A percentile compares a stretch with the other conserved stretches of the same genome.
These are phyloP conservation scores for Pelodiscus sinensis DNA, from an alignment of 2,113 vertebrate species.

Conservation along the genomic window DNA sequence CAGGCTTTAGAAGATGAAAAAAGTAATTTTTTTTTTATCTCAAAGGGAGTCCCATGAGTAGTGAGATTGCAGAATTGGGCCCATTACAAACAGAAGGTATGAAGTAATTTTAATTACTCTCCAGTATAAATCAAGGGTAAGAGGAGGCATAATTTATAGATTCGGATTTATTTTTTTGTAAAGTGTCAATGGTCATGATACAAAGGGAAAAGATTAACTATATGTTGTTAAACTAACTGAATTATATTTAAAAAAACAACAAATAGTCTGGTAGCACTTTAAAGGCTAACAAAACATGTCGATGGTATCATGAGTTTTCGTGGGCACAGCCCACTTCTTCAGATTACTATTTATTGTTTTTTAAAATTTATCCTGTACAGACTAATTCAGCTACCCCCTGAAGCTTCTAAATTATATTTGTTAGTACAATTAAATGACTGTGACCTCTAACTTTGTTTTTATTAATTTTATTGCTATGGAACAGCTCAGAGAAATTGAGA, in stretches of 20 bases:
- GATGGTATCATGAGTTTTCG: no score
- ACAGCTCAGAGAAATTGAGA: background rate
- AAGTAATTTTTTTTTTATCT: background rate
- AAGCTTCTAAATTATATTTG: background rate
- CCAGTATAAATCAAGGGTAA: background rate
- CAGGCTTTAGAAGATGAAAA: background rate
- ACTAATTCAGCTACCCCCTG: no score
- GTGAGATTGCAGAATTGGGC: background rate
- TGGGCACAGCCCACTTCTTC: no score
- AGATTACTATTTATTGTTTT: no score
- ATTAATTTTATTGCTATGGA: background rate
- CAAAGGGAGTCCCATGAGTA: background rate
- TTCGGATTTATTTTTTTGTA: background rate
- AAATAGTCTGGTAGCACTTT: no score
- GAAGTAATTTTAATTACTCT: background rate
- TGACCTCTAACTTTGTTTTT: background rate
- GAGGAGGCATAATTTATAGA: background rate
- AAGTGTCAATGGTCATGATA: background rate
- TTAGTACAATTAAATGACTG: background rate
- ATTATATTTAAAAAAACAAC: background rate
- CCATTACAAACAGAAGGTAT: background rate
- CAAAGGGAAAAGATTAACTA: background rate
- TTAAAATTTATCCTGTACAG: no score
- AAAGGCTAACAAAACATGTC: no score
- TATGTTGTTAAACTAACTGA: background rate